Evolutionary conservation across 2,113 vertebrate genomes (phyloP).

Genomic region (Odobenus rosmarus): DNA sequence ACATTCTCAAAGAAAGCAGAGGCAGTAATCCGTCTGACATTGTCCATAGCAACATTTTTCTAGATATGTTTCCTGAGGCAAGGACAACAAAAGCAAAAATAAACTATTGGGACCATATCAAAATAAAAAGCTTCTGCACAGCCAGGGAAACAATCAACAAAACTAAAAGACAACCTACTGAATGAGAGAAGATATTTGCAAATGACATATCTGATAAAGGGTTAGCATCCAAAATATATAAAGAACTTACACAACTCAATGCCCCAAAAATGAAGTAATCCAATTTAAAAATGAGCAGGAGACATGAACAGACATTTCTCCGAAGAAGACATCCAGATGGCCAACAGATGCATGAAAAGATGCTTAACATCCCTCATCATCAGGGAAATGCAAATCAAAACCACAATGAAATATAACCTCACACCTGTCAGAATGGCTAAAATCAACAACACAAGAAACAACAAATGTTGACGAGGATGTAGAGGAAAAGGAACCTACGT

Average conservation of each 20-base stretch:
- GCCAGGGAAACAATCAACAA: background rate
- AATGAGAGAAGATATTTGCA: no score
- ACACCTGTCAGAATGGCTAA: no score
- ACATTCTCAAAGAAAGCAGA: background rate
- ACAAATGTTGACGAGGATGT: no score
- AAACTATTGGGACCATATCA: background rate
- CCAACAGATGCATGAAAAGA: no score
- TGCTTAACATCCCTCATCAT: no score
- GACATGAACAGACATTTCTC: background rate
- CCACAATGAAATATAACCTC: no score
- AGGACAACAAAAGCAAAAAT: background rate
- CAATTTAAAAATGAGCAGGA: background rate
- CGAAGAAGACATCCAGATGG: background rate
- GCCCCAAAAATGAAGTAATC: background rate
- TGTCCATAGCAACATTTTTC: background rate
- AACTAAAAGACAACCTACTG: background rate
- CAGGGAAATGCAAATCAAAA: no score
- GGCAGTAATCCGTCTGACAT: background rate
- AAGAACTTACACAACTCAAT: background rate
- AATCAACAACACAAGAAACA: no score
- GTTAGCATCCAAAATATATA: background rate
- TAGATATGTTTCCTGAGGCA: background rate
- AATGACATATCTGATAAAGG: background rate
- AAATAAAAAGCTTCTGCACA: background rate
- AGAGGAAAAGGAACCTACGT: no score